phyloP scores from a whole-genome alignment of 2,888 invertebrate species.

The Pristionchus exspectatus region DNA sequence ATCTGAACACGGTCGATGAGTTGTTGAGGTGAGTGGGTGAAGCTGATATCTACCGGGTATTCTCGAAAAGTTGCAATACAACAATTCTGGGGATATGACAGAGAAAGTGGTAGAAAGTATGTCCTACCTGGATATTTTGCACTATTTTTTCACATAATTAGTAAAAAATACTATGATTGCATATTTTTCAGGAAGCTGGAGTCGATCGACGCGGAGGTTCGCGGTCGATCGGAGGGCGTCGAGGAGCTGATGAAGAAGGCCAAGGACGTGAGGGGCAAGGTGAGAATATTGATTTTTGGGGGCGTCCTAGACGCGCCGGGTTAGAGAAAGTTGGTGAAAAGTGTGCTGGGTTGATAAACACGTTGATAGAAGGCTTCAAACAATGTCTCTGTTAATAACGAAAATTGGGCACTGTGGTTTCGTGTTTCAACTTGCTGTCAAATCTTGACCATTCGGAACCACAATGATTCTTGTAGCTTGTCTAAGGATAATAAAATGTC shows the following conservation, averaged over 20 bases:
- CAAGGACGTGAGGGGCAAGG: constrained; percentile 79
- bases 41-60: too few species aligned
- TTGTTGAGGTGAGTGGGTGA: constrained; percentile 82
- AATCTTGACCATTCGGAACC: too few species aligned
- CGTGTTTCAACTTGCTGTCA: too few species aligned
- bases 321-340: background rate
- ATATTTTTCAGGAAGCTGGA: constrained; percentile 80
- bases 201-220: constrained; percentile 77
- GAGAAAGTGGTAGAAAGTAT: background rate
- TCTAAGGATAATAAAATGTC: background rate
- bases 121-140: too few species aligned
- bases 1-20: constrained; percentile 90
- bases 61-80: too few species aligned
- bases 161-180: background rate
- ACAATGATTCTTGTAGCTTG: too few species aligned
- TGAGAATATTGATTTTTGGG: background rate
- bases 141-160: too few species aligned
- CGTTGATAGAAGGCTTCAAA: too few species aligned
- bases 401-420: too few species aligned
- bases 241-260: constrained; percentile 70
- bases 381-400: too few species aligned
- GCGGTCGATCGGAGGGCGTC: constrained; percentile 68
- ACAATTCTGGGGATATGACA: too few species aligned
- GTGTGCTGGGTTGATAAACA: too few species aligned
- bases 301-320: background rate